Percentiles rank a stretch among this genome's conserved stretches.
Conservation (phyloP, 1,140 invertebrate species). For the Psix sp. region DNA sequence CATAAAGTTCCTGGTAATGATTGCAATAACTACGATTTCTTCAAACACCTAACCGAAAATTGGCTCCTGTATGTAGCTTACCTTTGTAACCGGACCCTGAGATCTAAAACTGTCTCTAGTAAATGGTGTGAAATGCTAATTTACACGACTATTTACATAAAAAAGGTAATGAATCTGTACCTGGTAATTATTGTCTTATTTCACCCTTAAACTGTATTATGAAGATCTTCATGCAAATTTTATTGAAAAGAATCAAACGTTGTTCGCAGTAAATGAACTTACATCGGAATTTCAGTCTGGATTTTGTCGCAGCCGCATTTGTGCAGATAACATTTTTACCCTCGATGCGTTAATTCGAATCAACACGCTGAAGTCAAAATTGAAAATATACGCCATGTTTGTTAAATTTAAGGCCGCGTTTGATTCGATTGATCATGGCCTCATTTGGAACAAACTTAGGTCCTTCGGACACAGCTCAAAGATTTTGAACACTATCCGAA, state of each 20-base stretch:
- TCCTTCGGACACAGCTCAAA: not conserved
- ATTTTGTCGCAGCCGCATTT: not conserved
- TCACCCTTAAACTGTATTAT: constrained; percentile 10
- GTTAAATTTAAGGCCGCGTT: too few relatives aligned
- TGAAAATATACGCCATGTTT: constrained; percentile 2
- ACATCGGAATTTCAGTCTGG: constrained; percentile 1
- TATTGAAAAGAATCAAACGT: not conserved
- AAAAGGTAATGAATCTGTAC: constrained; percentile 1
- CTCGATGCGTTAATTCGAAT: not conserved
- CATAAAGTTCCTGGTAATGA: constrained; percentile 1
- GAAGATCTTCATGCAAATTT: constrained; percentile 14
- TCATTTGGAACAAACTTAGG: constrained; percentile 3
- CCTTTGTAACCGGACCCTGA: not conserved
- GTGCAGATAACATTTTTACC: constrained; percentile 16
- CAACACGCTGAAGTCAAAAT: constrained; percentile 35
- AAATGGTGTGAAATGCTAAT: constrained; percentile 1
- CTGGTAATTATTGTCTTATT: constrained; percentile 4
- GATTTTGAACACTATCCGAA: constrained; percentile 1
- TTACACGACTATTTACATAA: constrained; percentile 3
- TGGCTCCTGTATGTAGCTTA: not conserved
- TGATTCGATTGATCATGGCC: constrained; percentile 3
- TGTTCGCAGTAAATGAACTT: not conserved
- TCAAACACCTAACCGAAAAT: constrained; percentile 5
- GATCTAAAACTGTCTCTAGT: not conserved
- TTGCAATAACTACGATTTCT: not conserved